Evolutionary conservation across 2,113 vertebrate genomes (phyloP), one percentile per base, ranked within the genome.

Genomic region (Hucho hucho): DNA sequence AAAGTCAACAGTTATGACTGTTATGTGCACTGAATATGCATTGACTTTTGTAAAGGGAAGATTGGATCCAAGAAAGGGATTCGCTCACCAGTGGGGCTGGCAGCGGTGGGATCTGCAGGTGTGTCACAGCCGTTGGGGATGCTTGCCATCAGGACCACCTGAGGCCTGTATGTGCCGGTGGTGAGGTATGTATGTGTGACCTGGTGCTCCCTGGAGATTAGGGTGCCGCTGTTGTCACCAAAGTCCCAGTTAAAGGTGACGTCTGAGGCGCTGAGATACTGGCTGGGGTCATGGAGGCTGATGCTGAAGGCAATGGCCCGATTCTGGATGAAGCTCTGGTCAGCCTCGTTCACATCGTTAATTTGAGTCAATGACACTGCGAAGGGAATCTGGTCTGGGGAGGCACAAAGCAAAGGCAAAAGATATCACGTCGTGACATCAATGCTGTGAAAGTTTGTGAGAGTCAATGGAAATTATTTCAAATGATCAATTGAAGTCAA

Each of bases 211-310:
- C 94, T 94, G 71, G 96, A 95, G 89, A 99, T 96, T 47, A 99
- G 92, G 3, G 94, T 97, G 2, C 97, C 97, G 3, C 93, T 95
- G 68, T 75, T 81, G 86, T 99, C 97, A 1, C 97, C 97, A 43
- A 99, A 99, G 87, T 99, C 94, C 97, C 97, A 99, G 76, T 92
- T 96, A 81, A 94, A 98, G 80, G 94, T 95, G 81, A 99, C 28
- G 70, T 98, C 97, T 1, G 96, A 94, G 0, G 43, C 79, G 18
- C 84, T 85, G 70, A 99, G 91, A 88, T 94, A 99, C 22, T 86
- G 90, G 79, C 96, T 98, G 76, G 97, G 97, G 84, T 98, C 97
- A 0, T 98, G 97, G 69, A 98, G 90, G 29, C 87, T 89, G 75
- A 98, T 80, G 1, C 66, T 85, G 84, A 99, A 99, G 3, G 93